These are phyloP conservation scores for Hedya salicella DNA, from an alignment of 2,888 invertebrate species.

Conservation along the genomic window DNA sequence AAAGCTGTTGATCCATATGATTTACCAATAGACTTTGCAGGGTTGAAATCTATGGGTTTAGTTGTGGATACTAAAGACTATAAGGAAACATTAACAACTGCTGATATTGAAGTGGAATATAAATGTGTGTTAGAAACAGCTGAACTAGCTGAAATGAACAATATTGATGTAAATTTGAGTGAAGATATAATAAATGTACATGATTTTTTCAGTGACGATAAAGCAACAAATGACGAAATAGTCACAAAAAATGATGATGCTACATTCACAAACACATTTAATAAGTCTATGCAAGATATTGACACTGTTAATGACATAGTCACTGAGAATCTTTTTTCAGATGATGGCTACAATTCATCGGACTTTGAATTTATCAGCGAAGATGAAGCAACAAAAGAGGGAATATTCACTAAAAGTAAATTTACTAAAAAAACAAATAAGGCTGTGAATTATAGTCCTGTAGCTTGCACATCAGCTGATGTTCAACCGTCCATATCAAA, in stretches of 20 bases:
- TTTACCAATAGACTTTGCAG: not conserved
- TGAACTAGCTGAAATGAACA: not conserved
- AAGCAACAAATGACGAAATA: not conserved
- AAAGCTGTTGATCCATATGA: not conserved
- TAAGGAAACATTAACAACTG: not conserved
- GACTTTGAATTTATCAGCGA: conserved; percentile 76
- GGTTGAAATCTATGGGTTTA: no score
- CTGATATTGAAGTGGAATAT: not conserved
- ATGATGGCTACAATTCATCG: conserved; percentile 65
- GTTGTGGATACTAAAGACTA: no score
- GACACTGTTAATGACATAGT: not conserved
- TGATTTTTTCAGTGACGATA: not conserved
- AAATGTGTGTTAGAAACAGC: not conserved
- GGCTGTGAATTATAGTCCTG: no score
- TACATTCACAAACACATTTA: no score
- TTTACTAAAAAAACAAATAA: not conserved
- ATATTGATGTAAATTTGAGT: not conserved
- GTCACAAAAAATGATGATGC: not conserved
- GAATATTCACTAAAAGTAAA: conserved; percentile 46
- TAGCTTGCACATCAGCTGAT: no score
- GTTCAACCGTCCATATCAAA: not conserved
- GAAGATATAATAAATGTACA: conserved; percentile 18
- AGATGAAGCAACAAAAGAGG: conserved; percentile 59
- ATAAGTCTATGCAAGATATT: not conserved
- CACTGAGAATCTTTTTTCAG: conserved; percentile 7